Evolutionary conservation across 2,888 invertebrate genomes (phyloP).

Genomic region (Orchesellides sinensis): DNA sequence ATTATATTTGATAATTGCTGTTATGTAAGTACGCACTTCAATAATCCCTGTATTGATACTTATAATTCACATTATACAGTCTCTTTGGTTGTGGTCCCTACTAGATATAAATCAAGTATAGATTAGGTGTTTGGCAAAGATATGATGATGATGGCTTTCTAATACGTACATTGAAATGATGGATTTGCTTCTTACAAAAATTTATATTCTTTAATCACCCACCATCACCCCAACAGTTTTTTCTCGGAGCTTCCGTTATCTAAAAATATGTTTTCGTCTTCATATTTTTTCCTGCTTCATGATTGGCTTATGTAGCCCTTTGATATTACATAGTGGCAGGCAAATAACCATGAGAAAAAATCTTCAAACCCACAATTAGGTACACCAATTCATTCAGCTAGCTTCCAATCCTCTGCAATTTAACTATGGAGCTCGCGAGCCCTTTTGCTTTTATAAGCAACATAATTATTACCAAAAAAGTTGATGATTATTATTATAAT

Average conservation of each 20-base stretch:
- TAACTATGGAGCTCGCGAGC: slow-evolving; percentile 7
- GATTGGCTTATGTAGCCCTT: background rate
- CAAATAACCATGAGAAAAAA: background rate
- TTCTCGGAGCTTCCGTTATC: slow-evolving; percentile 50
- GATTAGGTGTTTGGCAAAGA: no score
- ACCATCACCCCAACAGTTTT: background rate
- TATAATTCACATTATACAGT: no score
- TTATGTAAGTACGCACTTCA: no score
- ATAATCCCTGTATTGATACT: no score
- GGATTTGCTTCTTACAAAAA: slow-evolving; percentile 34
- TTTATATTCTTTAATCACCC: background rate
- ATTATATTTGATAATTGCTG: no score
- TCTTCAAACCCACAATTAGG: background rate
- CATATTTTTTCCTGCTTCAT: slow-evolving; percentile 9
- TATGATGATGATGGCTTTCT: no score
- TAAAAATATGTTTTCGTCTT: background rate
- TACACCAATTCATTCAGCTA: background rate
- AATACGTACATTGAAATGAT: no score
- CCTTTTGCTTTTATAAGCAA: slow-evolving; percentile 36
- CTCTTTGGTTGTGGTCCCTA: no score
- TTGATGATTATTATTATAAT: slow-evolving; percentile 38
- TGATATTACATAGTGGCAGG: background rate
- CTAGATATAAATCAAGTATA: no score
- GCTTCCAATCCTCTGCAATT: no score
- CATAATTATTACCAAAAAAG: slow-evolving; percentile 34